Evolutionary conservation across 2,888 invertebrate genomes (phyloP).

Genomic region (Monopis laevigella): DNA sequence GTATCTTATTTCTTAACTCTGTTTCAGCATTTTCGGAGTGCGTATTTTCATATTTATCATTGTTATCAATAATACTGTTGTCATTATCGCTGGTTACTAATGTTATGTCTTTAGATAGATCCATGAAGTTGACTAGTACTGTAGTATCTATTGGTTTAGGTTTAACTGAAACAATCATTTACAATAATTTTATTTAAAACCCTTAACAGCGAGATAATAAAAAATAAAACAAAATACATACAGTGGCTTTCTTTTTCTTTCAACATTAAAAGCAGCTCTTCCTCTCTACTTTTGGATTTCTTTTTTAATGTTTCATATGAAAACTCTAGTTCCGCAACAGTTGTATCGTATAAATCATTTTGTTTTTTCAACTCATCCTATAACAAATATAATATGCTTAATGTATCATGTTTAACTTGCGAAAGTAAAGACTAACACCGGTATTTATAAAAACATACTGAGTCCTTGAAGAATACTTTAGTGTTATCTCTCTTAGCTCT

Average conservation of each 20-base stretch:
- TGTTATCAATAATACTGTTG: constrained; percentile 26
- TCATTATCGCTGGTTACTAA: constrained; percentile 43
- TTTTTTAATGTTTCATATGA: constrained; percentile 58
- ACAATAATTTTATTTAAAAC: background rate
- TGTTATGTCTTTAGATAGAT: constrained; percentile 43
- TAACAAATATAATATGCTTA: too few species aligned
- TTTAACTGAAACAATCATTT: constrained; percentile 27
- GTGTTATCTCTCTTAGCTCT: too few species aligned
- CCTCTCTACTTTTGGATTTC: constrained; percentile 61
- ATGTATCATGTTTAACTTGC: too few species aligned
- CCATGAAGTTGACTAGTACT: constrained; percentile 32
- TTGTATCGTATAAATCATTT: constrained; percentile 28
- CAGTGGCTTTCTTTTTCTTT: constrained; percentile 32
- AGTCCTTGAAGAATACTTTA: too few species aligned
- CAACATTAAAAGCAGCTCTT: constrained; percentile 57
- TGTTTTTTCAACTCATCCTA: background rate
- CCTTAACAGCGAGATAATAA: constrained; percentile 24
- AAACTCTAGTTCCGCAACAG: constrained; percentile 57
- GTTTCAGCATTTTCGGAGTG: constrained; percentile 28
- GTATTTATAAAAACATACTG: too few species aligned
- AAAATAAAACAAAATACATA: background rate
- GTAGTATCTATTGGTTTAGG: constrained; percentile 25
- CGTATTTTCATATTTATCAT: constrained; percentile 22
- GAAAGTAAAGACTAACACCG: too few species aligned
- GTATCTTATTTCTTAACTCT: constrained; percentile 31